Evolutionary conservation across 30 jellyfish, hydroid and myxozoan species (phyloP).

Genomic region (Aurelia coerulea): DNA sequence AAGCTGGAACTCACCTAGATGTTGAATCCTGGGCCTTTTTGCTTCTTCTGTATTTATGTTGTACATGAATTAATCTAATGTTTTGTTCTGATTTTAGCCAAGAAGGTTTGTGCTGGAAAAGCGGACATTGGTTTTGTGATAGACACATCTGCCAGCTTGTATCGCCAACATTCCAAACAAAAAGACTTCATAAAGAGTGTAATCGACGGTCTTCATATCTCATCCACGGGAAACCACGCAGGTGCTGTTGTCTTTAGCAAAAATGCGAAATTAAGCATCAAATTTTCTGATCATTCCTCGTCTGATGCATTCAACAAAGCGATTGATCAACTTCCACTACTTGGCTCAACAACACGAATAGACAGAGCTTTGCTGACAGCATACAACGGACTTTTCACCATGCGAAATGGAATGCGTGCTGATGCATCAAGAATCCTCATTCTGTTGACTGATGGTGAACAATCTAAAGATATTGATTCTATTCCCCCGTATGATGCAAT

Average conservation of each 20-base stretch:
- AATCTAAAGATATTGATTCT: constrained; percentile 26
- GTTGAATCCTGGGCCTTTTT: too few relatives aligned
- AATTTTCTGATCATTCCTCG: constrained; percentile 16
- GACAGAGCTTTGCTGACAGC: constrained; percentile 55
- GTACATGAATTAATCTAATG: not conserved
- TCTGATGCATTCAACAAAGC: constrained; percentile 33
- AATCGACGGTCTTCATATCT: not conserved
- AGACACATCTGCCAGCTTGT: constrained; percentile 50
- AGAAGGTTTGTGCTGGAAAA: too few relatives aligned
- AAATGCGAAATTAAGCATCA: constrained; percentile 15
- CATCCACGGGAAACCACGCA: constrained; percentile 14
- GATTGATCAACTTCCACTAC: constrained; percentile 33
- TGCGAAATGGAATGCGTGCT: constrained; percentile 45
- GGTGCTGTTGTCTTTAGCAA: constrained; percentile 43
- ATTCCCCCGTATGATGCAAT: constrained; percentile 23
- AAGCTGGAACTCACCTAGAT: too few relatives aligned
- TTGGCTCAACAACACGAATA: constrained; percentile 31
- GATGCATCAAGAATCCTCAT: constrained; percentile 51
- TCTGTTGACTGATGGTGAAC: constrained; percentile 51
- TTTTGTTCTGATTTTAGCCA: too few relatives aligned
- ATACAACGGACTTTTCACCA: constrained; percentile 32
- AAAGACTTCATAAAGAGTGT: not conserved
- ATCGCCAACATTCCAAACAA: not conserved
- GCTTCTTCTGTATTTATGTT: too few relatives aligned
- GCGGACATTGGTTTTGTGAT: constrained; percentile 35